phyloP scores from a whole-genome alignment of 2,113 vertebrate species.

The Rhadina sibilatrix region DNA sequence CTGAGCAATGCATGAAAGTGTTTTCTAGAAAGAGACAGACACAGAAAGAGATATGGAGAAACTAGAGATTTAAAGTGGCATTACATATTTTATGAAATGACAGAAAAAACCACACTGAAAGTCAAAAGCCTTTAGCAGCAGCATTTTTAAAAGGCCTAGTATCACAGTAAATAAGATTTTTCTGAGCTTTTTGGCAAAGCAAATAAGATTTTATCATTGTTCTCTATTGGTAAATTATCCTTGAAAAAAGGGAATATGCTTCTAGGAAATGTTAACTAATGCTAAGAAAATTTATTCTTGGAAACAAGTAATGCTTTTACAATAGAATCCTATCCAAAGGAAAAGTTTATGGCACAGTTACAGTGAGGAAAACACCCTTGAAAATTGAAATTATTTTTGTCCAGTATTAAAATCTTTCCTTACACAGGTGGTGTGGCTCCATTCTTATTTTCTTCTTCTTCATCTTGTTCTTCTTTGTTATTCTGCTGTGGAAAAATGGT shows the following conservation, averaged over 20 bases:
- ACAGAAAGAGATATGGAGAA: neutral
- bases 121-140: neutral
- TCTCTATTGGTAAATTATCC: neutral
- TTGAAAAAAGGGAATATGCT: neutral
- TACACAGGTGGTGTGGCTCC: neutral
- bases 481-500: neutral
- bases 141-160: neutral
- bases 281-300: neutral
- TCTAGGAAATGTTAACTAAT: neutral
- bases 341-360: neutral
- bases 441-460: neutral
- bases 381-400: neutral
- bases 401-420: neutral
- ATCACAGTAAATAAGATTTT: neutral
- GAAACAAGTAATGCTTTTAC: neutral
- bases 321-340: neutral
- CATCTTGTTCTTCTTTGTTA: neutral
- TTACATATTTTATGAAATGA: slow-evolving; percentile 13
- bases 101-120: neutral
- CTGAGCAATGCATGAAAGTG: neutral
- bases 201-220: neutral
- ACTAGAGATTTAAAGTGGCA: slow-evolving; percentile 15
- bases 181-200: neutral
- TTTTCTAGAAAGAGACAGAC: slow-evolving; percentile 16
- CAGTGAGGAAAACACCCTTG: neutral